Base-by-base conservation (phyloP, 2,797 vertebrate species). In the Argya squamiceps region DNA sequence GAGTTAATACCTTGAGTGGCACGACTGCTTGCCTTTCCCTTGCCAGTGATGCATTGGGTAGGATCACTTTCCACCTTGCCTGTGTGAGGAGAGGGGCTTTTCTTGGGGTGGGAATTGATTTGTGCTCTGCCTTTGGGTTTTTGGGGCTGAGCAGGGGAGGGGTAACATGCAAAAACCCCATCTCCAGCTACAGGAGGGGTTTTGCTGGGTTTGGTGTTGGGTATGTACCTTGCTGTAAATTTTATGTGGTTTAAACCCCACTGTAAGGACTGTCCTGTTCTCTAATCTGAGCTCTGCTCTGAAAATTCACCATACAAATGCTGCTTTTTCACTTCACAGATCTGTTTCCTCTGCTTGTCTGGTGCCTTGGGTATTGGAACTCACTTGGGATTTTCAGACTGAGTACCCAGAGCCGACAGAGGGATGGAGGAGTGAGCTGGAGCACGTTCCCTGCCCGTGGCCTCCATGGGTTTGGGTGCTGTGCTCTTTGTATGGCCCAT, bases 1-100 rank as follows among this genome's bases (percentile, higher is more conserved):
- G 93, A 80, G 96, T 97, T 96, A 96, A 96, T 83, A 89, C 65
- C 78, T 92, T 85, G 70, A 71, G 53, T 83, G 50, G 44, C 63
- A 53, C 49, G 6, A 56, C 29, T 60, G 56, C 17, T 64, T 86
- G 47, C 23, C 43, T 12, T 90, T 84, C 20, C 30, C 26, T 88
- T 87, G 77, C 80, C 15, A 46, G 27, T 14, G 26, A 32, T 37
- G 37, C 23, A 2, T 59, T 32, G 56, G 36, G 58, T 64, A 20
- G 49, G 85, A 63, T 37, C 2, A 3, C 49, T 84, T 91, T 26
- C 44, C 36, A 73, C 49, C 70, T 94, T 49, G 34, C 14, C 4
- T 0, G 7, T 53, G 43, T 0, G 4, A 85, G 30, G 43, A 30
- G 7, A 75, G 24, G 32, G 36, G 14, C 5, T 86, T 79, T 91